Evolutionary conservation across 1,140 invertebrate genomes (phyloP), one percentile per base, ranked within the genome.

Genomic region (Druon quercuslanigerum): DNA sequence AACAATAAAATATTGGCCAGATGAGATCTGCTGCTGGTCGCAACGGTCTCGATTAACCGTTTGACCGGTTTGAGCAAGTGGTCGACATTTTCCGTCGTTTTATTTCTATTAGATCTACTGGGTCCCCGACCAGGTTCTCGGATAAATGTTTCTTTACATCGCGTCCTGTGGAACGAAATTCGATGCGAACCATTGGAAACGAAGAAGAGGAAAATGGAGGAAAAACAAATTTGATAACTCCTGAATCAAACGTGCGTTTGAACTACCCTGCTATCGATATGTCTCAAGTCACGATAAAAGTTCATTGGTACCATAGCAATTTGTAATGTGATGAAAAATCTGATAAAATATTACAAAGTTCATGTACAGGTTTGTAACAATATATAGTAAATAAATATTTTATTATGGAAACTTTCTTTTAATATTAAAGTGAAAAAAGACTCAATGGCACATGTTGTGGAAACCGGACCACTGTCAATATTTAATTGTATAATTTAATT

Each of bases 1-100:
- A 66, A 66, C 25, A 80, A 77, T 75, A 66, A 79, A 77, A 54
- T 16, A 16, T 17, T 4, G 40, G 33, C 25, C n/a, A 66, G 78
- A 82, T 87, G 87, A 87, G 85, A 87, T 85, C 84, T 85, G 51
- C 85, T 87, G 85, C 76, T 80, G 80, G 72, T 83, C 76, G 82
- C 85, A 87, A 85, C 80, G 80, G 79, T 81, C 83, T 87, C 86
- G 87, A 87, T 87, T 87, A 87, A 85, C 83, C 85, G 86, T 86
- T 88, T 86, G 84, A 86, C 75, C 83, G 80, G 78, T 73, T 84
- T 79, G 85, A 87, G 78, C 79, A 82, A 85, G 82, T 81, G 81
- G 83, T 83, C 82, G 82, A 86, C 83, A 81, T 87, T 85, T 84
- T 86, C 83, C 83, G 52, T 74, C 83, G 84, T 78, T 83, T 82